Conservation (phyloP, 2,113 vertebrate species). For the Cebidichthys violaceus region DNA sequence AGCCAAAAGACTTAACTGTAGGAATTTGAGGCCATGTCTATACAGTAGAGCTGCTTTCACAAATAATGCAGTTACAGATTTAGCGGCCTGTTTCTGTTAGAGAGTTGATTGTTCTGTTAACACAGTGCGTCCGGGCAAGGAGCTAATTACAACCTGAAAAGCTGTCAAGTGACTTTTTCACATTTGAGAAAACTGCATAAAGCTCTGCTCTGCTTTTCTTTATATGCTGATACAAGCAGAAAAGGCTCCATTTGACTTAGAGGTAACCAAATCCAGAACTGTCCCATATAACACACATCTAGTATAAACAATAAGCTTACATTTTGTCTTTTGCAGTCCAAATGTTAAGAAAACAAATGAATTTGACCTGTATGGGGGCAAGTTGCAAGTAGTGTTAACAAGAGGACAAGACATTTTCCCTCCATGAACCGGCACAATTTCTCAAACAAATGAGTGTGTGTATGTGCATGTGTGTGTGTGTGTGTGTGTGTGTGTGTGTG, state of each 20-base stretch:
- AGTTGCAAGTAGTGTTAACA: not conserved
- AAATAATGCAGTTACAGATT: conserved; percentile 30
- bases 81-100: conserved; percentile 6
- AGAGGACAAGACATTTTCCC: conserved; percentile 39
- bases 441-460: conserved; percentile 54
- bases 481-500: conserved; percentile 29
- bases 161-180: conserved; percentile 4
- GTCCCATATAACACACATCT: no score
- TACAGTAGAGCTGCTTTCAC: conserved; percentile 28
- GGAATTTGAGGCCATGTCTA: conserved; percentile 56
- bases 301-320: not conserved
- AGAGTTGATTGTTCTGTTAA: conserved; percentile 9
- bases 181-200: not conserved
- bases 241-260: not conserved
- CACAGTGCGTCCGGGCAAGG: not conserved
- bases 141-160: not conserved
- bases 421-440: conserved; percentile 51
- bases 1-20: conserved; percentile 55
- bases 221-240: not conserved
- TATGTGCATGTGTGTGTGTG: conserved; percentile 31
- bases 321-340: not conserved
- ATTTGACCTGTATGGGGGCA: not conserved
- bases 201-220: not conserved
- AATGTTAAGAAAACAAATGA: not conserved
- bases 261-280: not conserved